Percentiles rank a stretch among this genome's conserved stretches.
Evolutionary conservation across 2,888 invertebrate genomes (phyloP).

Genomic region (Melinaea marsaeus): DNA sequence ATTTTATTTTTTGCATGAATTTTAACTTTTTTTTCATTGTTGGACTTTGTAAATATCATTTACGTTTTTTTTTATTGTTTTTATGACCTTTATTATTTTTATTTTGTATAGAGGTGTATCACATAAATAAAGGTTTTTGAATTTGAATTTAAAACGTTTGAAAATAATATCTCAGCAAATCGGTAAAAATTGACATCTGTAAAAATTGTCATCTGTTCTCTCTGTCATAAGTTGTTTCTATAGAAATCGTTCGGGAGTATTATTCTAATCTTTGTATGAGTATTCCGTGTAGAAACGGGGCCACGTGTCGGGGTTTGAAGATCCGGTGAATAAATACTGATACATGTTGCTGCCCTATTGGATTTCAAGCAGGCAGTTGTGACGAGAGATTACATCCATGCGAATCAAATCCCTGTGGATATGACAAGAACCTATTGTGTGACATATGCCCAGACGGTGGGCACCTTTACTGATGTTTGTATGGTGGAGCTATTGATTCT

Average conservation of each 20-base stretch:
- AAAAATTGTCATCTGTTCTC: no score
- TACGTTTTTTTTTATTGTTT: no score
- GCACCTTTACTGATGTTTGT: conserved; percentile 88
- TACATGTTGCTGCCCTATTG: conserved; percentile 78
- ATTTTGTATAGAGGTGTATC: no score
- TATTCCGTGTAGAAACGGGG: conserved; percentile 85
- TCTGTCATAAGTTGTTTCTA: conserved; percentile 80
- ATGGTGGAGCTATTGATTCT: conserved; percentile 77
- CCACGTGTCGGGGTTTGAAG: conserved; percentile 73
- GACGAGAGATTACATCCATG: conserved; percentile 87
- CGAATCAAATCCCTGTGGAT: conserved; percentile 86
- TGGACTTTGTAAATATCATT: no score
- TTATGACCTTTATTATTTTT: no score
- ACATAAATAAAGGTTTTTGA: no score
- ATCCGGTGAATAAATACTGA: conserved; percentile 68
- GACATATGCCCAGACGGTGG: conserved; percentile 82
- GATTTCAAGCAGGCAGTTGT: conserved; percentile 85
- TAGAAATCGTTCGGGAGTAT: conserved; percentile 85
- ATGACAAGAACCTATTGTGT: conserved; percentile 83
- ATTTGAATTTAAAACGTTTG: conserved; percentile 47
- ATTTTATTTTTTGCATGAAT: no score
- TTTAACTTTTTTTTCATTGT: no score
- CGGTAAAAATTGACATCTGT: conserved; percentile 81
- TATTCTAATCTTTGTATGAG: conserved; percentile 88
- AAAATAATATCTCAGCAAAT: conserved; percentile 88